Evolutionary conservation across 23 tunicate species (phyloP), one percentile per base, ranked within the genome.

Genomic region (Ascidia mentula): DNA sequence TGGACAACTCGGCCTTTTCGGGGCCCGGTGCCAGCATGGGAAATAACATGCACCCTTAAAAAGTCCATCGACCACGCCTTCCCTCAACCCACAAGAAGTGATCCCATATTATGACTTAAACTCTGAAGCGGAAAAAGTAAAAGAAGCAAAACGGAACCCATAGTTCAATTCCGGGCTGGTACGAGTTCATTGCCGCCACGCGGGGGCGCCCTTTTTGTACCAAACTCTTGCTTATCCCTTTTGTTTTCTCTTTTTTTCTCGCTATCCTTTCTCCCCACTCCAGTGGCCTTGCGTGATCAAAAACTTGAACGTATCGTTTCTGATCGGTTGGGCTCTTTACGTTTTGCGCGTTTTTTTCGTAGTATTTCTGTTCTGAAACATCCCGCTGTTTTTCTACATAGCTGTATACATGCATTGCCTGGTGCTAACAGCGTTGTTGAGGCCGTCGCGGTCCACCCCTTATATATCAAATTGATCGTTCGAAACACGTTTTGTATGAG

Each of bases 21-120:
- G n/a, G n/a, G n/a, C 40, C 86, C 3, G 22, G 69, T 22, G 79
- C 69, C 15, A 73, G 45, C 9, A 45, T 82, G 79, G 86, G 86
- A 7, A 77, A 77, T 32, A 73, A 73, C 59, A 36, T 82, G 79
- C 86, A 82, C 72, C 59, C 86, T 31, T 82, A 82, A 72, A 18
- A 26, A 18, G 30, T 18, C 73, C 73, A 45, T 45, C 60, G n/a
- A n/a, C n/a, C n/a, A n/a, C n/a, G n/a, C n/a, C n/a, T n/a, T n/a
- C n/a, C n/a, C n/a, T n/a, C n/a, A n/a, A n/a, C n/a, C n/a, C 13
- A 9, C 65, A 5, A 6, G 24, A 53, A 53, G 12, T 53, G 65
- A 53, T n/a, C n/a, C n/a, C n/a, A n/a, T n/a, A n/a, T n/a, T n/a
- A n/a, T n/a, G n/a, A n/a, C n/a, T n/a, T n/a, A n/a, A n/a, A n/a